A percentile compares a stretch with the other conserved stretches of the same genome.
These are phyloP conservation scores for Antechinus stuartii DNA, from an alignment of 2,113 vertebrate genomes.

Conservation along the genomic window DNA sequence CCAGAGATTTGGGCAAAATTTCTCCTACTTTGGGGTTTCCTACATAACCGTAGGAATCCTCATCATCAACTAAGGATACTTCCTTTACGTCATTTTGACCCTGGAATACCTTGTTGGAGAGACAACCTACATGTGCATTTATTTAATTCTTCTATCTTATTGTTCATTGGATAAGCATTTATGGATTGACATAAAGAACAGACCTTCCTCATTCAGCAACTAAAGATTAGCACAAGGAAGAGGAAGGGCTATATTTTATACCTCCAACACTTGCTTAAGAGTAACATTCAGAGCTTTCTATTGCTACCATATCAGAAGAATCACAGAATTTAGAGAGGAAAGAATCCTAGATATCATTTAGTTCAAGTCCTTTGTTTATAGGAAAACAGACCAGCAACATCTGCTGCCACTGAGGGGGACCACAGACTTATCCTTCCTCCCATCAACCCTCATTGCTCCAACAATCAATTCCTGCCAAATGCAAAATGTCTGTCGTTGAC, in stretches of 20 bases:
- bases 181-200: neutral
- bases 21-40: neutral
- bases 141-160: neutral
- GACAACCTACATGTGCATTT: neutral
- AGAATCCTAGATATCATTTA: neutral
- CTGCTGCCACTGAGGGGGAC: neutral
- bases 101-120: neutral
- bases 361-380: neutral
- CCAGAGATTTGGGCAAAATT: neutral
- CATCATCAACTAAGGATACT: neutral
- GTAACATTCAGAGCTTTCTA: neutral
- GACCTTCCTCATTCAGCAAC: neutral
- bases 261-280: neutral
- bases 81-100: neutral
- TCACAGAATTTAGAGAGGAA: neutral
- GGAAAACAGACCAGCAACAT: neutral
- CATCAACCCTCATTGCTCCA: neutral
- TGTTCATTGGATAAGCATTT: neutral
- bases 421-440: neutral
- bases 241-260: neutral
- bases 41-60: neutral
- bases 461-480: neutral
- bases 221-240: neutral
- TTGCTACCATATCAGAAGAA: neutral
- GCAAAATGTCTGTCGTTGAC: neutral